phyloP scores from a whole-genome alignment of 1,140 invertebrate species.

The Eriocheir sinensis region DNA sequence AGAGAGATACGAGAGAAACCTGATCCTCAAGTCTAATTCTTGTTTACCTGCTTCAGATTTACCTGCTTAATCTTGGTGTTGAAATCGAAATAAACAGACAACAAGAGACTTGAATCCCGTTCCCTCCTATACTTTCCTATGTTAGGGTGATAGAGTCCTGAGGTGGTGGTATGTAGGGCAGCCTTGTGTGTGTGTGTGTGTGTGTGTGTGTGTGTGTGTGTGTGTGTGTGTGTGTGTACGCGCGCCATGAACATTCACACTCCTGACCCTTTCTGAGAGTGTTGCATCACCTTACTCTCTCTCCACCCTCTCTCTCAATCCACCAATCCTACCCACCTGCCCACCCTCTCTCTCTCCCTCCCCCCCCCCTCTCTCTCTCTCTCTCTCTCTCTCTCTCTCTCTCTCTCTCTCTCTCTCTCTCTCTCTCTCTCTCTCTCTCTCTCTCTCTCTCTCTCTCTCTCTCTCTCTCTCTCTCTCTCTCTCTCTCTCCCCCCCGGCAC shows the following conservation, averaged over 20 bases:
- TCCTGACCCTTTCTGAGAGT: no score
- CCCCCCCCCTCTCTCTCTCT: conserved; percentile 9
- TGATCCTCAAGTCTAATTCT: no score
- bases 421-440: not conserved
- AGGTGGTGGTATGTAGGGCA: not conserved
- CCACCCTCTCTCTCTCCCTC: conserved; percentile 1
- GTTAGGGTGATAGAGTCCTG: not conserved
- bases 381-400: not conserved
- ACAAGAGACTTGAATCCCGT: no score
- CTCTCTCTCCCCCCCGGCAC: not conserved
- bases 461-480: conserved; percentile 22
- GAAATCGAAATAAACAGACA: no score
- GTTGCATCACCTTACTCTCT: not conserved
- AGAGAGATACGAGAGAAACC: no score
- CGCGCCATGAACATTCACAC: no score
- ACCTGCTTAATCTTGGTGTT: no score
- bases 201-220: conserved; percentile 7
- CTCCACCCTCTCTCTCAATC: conserved; percentile 14
- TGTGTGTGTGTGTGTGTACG: not conserved
- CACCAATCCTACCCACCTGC: no score
- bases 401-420: conserved; percentile 12
- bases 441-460: conserved; percentile 12
- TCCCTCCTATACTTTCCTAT: not conserved
- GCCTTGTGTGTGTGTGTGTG: conserved; percentile 1
- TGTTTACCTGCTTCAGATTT: no score